Percentiles rank a stretch among this genome's conserved stretches.
Evolutionary conservation across 2,113 vertebrate genomes (phyloP).

Genomic region (Gopherus evgoodei): DNA sequence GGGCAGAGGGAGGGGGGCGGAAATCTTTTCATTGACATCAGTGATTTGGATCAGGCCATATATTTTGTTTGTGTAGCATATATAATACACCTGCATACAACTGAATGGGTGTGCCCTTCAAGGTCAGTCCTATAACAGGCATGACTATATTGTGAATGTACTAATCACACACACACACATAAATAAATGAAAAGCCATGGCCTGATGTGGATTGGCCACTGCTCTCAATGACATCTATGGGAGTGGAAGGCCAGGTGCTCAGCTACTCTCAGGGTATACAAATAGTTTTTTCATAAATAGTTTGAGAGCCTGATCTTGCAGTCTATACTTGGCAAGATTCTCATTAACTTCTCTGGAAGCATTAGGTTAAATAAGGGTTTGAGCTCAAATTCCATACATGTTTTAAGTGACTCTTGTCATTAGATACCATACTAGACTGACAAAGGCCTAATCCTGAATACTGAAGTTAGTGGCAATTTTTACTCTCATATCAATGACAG

Average conservation of each 20-base stretch:
- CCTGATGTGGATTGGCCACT: rapidly evolving
- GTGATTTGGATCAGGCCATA: not conserved
- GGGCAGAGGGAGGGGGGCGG: not conserved
- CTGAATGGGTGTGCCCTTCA: not conserved
- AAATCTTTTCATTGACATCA: not conserved
- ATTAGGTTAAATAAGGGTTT: not conserved
- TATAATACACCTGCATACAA: not conserved
- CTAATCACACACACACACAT: rapidly evolving
- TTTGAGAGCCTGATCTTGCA: not conserved
- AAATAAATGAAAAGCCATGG: rapidly evolving
- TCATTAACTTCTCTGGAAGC: not conserved
- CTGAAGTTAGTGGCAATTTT: not conserved
- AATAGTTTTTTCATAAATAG: not conserved
- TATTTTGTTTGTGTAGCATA: rapidly evolving
- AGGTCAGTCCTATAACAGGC: rapidly evolving
- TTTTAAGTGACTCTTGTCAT: not conserved
- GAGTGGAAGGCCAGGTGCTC: rapidly evolving
- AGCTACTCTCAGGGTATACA: not conserved
- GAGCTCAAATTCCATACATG: not conserved
- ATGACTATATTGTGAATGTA: rapidly evolving
- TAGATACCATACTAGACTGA: not conserved
- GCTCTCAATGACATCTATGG: not conserved
- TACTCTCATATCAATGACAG: not conserved
- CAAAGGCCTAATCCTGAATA: not conserved
- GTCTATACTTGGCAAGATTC: not conserved